Percentiles rank a stretch among this genome's conserved stretches.
phyloP scores from a whole-genome alignment of 2,797 vertebrate species.

The Mallotus villosus region DNA sequence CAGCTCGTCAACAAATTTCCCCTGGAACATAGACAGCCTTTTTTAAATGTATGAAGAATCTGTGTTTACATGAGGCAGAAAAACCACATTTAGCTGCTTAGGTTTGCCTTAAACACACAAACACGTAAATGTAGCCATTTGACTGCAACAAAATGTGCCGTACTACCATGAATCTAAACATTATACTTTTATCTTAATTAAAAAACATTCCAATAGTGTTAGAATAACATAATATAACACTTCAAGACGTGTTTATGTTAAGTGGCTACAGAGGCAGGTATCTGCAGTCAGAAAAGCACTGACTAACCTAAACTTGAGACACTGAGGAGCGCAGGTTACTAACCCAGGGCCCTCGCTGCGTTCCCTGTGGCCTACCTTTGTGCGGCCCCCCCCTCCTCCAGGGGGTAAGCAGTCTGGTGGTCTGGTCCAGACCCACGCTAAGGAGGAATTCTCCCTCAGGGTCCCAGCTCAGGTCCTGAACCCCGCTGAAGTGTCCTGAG shows the following conservation, averaged over 20 bases:
- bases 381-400: conserved; percentile 80
- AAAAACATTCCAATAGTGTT: too few species aligned
- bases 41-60: background rate
- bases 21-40: background rate
- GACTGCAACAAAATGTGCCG: background rate
- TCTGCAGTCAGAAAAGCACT: background rate
- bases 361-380: conserved; percentile 69
- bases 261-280: background rate
- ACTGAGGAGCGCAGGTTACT: background rate
- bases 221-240: background rate
- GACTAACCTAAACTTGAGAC: too few species aligned
- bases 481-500: conserved; percentile 91
- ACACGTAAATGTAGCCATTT: background rate
- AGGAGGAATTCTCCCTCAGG: conserved; percentile 93
- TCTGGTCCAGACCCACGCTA: conserved; percentile 92
- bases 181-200: too few species aligned
- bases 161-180: background rate
- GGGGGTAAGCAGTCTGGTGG: conserved; percentile 89
- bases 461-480: conserved; percentile 93
- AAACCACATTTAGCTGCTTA: background rate
- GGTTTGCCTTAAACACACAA: background rate
- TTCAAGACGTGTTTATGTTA: background rate
- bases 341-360: background rate
- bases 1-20: background rate
- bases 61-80: background rate